These are phyloP conservation scores for Parauchenoglanis punctatus DNA, from an alignment of 2,797 vertebrate species.

Conservation along the genomic window DNA sequence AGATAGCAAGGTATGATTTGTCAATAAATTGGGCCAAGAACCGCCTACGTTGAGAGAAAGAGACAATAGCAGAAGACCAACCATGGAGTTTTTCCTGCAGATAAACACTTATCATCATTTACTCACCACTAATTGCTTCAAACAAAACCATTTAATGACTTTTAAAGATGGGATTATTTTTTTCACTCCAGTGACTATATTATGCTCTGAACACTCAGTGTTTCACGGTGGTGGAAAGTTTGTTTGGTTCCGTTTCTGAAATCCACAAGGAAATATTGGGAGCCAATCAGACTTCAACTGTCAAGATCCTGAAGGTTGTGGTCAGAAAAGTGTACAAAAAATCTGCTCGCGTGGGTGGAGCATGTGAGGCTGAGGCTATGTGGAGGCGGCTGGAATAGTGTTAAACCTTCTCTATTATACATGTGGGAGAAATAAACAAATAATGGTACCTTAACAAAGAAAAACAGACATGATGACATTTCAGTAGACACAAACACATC, in stretches of 20 bases:
- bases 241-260: not conserved
- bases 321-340: slow-evolving; percentile 2
- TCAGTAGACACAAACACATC: not conserved
- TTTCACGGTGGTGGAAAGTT: not conserved
- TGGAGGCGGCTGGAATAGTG: not conserved
- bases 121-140: not conserved
- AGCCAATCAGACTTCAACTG: slow-evolving; percentile 3
- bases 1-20: too few relatives aligned
- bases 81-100: not conserved
- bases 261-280: not conserved
- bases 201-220: not conserved
- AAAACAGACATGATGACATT: not conserved
- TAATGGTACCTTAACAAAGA: not conserved
- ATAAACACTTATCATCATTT: not conserved
- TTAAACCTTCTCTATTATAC: slow-evolving; percentile 5
- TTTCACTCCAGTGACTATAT: not conserved
- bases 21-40: not conserved
- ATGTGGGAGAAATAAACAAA: slow-evolving; percentile 21
- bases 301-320: not conserved
- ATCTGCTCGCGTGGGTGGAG: not conserved
- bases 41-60: not conserved
- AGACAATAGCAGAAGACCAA: not conserved
- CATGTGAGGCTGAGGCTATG: not conserved
- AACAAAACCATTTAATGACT: not conserved
- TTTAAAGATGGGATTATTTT: not conserved